Base-by-base conservation (phyloP, 2,113 vertebrate species). In the Cervus canadensis region DNA sequence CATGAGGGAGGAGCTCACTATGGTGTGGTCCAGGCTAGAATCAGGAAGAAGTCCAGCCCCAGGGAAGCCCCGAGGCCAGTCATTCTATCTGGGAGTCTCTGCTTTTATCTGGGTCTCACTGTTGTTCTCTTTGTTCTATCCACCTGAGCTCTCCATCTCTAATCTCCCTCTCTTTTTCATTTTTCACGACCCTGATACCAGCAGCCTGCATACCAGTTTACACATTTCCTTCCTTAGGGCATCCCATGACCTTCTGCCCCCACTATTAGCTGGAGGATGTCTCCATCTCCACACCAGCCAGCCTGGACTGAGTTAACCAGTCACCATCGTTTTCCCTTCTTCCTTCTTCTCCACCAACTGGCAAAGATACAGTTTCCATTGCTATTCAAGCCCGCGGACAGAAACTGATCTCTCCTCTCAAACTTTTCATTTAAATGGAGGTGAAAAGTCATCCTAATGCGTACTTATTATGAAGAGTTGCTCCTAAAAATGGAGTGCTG, bases 381-480 rank as follows among this genome's bases (percentile, higher is more conserved):
- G 11, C 36, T 88, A 83, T 71, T 57, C 67, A 82, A 85, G 36
- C 4, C 1, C 1, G 2, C 12, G 19, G 30, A 62, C 50, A 57
- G 82, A 36, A 91, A 91, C 56, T 57, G 52, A 62, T 89, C 71
- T 79, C 86, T 93, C 83, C 48, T 91, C 94, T 93, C 60, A 60
- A 87, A 81, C 71, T 81, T 96, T 79, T 84, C 92, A 95, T 81
- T 78, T 62, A 57, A 83, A 85, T 86, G 82, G 93, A 86, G 59
- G 91, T 88, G 56, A 96, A 92, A 95, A 97, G 97, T 59, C 81
- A 94, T 25, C 84, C 57, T 88, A 93, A 97, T 95, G 85, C 86
- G 62, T 54, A 92, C 91, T 97, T 67, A 88, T 14, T 11, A 64
- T 94, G 96, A 97, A 89, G 71, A 97, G 89, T 60, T 48, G 59